Evolutionary conservation across 2,888 invertebrate species (phyloP).

Genomic region (Apodemia hepburni): DNA sequence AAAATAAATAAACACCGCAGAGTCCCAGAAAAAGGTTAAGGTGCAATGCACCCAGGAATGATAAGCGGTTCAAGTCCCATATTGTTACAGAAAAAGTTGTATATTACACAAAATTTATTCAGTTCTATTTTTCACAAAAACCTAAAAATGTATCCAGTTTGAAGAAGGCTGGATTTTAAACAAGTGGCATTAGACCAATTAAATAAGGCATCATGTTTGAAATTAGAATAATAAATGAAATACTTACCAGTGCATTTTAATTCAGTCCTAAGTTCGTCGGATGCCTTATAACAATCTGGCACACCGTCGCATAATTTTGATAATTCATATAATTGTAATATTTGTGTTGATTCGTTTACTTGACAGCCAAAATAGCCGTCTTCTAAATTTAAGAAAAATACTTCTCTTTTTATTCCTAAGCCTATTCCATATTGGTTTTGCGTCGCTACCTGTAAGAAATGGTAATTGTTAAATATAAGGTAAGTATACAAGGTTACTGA

Average conservation of each 20-base stretch:
- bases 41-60: too few species aligned
- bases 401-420: slow-evolving; percentile 92
- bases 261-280: slow-evolving; percentile 93
- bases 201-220: too few species aligned
- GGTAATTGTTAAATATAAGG: neutral
- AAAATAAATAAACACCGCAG: too few species aligned
- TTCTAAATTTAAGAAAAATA: slow-evolving; percentile 97
- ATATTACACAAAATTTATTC: too few species aligned
- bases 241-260: slow-evolving; percentile 96
- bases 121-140: too few species aligned
- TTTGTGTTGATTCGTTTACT: slow-evolving; percentile 97
- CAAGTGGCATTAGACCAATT: too few species aligned
- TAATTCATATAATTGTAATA: slow-evolving; percentile 96
- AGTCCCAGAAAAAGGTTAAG: too few species aligned
- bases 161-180: too few species aligned
- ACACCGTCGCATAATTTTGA: slow-evolving; percentile 96
- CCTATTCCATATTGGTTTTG: slow-evolving; percentile 90
- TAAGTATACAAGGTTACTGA: too few species aligned
- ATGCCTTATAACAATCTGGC: slow-evolving; percentile 94
- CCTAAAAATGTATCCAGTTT: too few species aligned
- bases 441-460: slow-evolving; percentile 83
- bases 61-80: too few species aligned
- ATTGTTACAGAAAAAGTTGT: too few species aligned
- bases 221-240: slow-evolving; percentile 8
- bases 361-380: slow-evolving; percentile 98